A percentile compares a stretch with the other conserved stretches of the same genome.
These are phyloP conservation scores for Sinocyclocheilus rhinocerous DNA, from an alignment of 2,113 vertebrate species.

Conservation along the genomic window DNA sequence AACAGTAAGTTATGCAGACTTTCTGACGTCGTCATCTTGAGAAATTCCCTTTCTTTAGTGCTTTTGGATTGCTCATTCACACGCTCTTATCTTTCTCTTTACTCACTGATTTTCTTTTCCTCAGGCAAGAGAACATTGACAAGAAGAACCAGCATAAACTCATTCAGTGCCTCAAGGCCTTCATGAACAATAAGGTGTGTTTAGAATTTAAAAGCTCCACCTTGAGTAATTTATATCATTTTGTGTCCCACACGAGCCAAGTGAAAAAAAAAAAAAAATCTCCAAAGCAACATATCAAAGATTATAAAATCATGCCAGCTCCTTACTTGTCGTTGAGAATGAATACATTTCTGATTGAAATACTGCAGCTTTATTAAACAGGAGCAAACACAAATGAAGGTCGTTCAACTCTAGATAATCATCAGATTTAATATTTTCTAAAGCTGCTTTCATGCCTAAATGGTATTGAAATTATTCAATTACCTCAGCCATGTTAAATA, in stretches of 20 bases:
- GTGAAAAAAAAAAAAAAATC: background rate
- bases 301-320: background rate
- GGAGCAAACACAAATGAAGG: background rate
- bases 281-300: background rate
- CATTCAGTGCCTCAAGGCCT: conserved; percentile 97
- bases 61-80: conserved; percentile 6
- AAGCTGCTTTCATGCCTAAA: conserved; percentile 7
- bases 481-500: background rate
- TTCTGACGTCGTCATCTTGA: background rate
- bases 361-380: background rate
- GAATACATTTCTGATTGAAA: background rate
- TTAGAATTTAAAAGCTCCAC: conserved; percentile 41
- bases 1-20: conserved; percentile 83
- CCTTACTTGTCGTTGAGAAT: conserved; percentile 8
- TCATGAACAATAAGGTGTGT: conserved; percentile 99
- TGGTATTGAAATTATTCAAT: background rate
- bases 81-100: background rate
- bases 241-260: background rate
- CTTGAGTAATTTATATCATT: conserved; percentile 18
- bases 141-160: conserved; percentile 98
- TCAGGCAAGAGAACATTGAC: conserved; percentile 92
- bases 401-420: background rate
- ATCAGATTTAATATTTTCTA: conserved; percentile 1
- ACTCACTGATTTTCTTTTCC: conserved; percentile 34
- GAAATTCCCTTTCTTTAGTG: background rate